These are phyloP conservation scores for Acrobasis suavella DNA, from an alignment of 2,888 invertebrate genomes.

Conservation along the genomic window DNA sequence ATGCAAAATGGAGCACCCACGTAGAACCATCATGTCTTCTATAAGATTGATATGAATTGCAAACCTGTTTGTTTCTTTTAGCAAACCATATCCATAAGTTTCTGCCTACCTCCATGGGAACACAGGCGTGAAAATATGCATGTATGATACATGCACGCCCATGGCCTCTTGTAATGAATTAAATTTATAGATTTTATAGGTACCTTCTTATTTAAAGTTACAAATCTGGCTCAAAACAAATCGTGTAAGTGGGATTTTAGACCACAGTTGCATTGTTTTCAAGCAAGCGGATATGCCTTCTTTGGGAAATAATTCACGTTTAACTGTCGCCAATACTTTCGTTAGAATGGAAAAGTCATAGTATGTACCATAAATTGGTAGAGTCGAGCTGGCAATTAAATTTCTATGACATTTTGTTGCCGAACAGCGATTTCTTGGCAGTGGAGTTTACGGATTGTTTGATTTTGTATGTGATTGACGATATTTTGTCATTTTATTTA, in stretches of 20 bases:
- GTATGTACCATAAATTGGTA: not conserved
- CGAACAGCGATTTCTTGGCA: not conserved
- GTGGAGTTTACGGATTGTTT: not conserved
- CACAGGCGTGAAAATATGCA: too few relatives aligned
- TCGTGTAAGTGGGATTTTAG: not conserved
- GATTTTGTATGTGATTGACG: too few relatives aligned
- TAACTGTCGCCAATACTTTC: not conserved
- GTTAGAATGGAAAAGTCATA: not conserved
- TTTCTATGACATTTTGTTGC: not conserved
- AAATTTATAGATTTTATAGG: not conserved
- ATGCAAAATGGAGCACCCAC: too few relatives aligned
- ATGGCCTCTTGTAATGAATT: not conserved
- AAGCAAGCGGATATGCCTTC: not conserved
- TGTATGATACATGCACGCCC: too few relatives aligned
- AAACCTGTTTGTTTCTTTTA: too few relatives aligned
- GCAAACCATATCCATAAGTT: too few relatives aligned
- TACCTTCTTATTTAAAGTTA: not conserved
- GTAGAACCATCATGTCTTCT: too few relatives aligned
- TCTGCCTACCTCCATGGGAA: too few relatives aligned
- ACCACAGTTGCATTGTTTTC: not conserved
- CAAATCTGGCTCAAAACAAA: not conserved
- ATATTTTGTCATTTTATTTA: too few relatives aligned
- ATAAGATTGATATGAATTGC: too few relatives aligned
- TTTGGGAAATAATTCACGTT: not conserved
- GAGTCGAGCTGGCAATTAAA: not conserved